Evolutionary conservation across 2,797 vertebrate genomes (phyloP), one percentile per base, ranked within the genome.

Genomic region (Sternarchorhynchus goeldii): DNA sequence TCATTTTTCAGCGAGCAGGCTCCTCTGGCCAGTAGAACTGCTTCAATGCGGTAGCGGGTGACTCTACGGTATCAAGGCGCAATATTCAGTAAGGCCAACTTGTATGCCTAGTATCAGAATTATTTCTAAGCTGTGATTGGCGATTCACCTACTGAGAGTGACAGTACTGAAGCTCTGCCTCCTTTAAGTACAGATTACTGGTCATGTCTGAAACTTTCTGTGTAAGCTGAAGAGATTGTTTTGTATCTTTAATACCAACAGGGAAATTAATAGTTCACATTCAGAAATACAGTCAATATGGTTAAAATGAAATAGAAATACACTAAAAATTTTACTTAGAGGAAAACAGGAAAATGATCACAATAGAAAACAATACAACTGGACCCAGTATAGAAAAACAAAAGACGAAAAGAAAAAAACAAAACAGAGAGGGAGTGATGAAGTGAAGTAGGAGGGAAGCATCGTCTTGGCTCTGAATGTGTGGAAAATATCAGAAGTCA

Each of bases 81-180:
- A 64, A 2, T 12, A 59, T 56, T 16, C 57, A 64, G 5, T 32
- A 5, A 34, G n/a, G 32, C 39, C 20, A 21, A n/a, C 25, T 20
- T 31, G 12, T 74, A 31, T 63, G 34, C 7, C 25, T 41, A 50
- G 31, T 3, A 2, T 55, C 7, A 36, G 39, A 5, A 25, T 36
- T 1, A 50, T 55, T 20, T 70, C 25, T 17, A 25, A 71, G 18
- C 20, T 76, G n/a, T 69, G 25, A 45, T 6, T 31, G n/a, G 21
- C 0, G 39, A 16, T 63, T 70, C 32, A 83, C 88, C 83, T 77
- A 94, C 92, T 93, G 89, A 84, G 93, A 92, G 80, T 92, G 90
- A 88, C 90, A 93, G 86, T 92, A 88, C 63, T 93, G 92, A 53
- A 93, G 78, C 73, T 94, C 92, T 21, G 89, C 91, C 63, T 93